Evolutionary conservation across 2,113 vertebrate genomes (phyloP).

Genomic region (Indri indri): DNA sequence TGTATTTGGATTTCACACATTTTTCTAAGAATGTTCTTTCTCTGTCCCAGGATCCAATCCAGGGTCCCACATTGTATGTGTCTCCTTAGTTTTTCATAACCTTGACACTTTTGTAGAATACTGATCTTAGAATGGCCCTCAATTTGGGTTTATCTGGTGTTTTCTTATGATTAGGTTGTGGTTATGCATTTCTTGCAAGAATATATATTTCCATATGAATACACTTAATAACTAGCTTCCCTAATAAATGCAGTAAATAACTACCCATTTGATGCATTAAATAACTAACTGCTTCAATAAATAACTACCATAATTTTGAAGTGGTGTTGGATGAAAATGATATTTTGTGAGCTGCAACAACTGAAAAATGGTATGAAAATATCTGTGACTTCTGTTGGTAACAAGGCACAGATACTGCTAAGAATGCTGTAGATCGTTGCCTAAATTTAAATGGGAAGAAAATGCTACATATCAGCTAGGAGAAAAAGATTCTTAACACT

Average conservation of each 20-base stretch:
- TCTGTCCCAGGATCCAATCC: not conserved
- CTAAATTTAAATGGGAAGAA: not conserved
- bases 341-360: not conserved
- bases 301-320: not conserved
- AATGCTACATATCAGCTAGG: not conserved
- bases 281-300: not conserved
- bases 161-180: not conserved
- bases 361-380: slow-evolving; percentile 6
- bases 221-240: not conserved
- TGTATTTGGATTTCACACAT: not conserved
- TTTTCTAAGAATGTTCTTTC: not conserved
- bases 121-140: not conserved
- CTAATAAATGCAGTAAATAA: slow-evolving; percentile 2
- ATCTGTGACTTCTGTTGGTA: not conserved
- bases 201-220: not conserved
- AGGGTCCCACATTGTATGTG: not conserved
- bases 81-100: not conserved
- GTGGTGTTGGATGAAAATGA: not conserved
- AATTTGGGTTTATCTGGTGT: not conserved
- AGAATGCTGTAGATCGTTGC: not conserved
- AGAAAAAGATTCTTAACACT: not conserved
- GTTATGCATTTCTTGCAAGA: not conserved
- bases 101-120: not conserved
- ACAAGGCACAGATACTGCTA: not conserved
- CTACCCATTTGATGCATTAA: not conserved